A percentile compares a stretch with the other conserved stretches of the same genome.
Conservation (phyloP, 2,888 invertebrate species). For the Phrixothrix hirtus region DNA sequence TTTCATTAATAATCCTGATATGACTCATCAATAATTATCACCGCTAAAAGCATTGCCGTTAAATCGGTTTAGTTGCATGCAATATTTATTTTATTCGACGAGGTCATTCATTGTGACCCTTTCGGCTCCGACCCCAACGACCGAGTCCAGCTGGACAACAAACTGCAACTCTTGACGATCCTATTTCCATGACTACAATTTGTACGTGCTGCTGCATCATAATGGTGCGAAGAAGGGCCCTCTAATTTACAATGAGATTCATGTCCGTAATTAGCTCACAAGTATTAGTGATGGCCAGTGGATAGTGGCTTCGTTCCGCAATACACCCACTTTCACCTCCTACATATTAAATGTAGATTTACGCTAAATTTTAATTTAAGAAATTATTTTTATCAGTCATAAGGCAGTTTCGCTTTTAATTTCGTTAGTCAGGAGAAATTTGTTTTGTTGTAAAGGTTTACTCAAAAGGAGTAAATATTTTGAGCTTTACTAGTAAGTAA, state of each 20-base stretch:
- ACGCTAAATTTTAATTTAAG: too few relatives aligned
- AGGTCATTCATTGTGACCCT: constrained; percentile 43
- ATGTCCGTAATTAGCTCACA: constrained; percentile 40
- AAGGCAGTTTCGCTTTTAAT: too few relatives aligned
- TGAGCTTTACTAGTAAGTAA: too few relatives aligned
- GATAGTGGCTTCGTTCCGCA: constrained; percentile 24
- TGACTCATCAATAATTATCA: constrained; percentile 51
- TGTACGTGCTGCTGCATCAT: constrained; percentile 28
- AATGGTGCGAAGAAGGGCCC: constrained; percentile 36
- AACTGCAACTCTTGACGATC: constrained; percentile 6
- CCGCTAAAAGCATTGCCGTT: constrained; percentile 49
- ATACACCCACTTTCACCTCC: constrained; percentile 9
- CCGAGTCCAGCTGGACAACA: constrained; percentile 21
- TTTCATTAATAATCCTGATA: constrained; percentile 34
- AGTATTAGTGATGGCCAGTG: constrained; percentile 37
- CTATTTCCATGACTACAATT: constrained; percentile 4
- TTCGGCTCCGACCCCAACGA: constrained; percentile 32
- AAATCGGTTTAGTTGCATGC: constrained; percentile 53
- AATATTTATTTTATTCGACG: constrained; percentile 49
- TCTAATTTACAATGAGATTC: constrained; percentile 44
- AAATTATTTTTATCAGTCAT: too few relatives aligned
- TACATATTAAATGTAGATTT: constrained; percentile 16
- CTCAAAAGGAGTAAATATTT: too few relatives aligned
- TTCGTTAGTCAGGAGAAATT: too few relatives aligned
- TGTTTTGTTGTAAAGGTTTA: too few relatives aligned